Percentiles rank a stretch among this genome's conserved stretches.
Conservation (phyloP, 1,140 invertebrate genomes). For the Leptopilina boulardi region DNA sequence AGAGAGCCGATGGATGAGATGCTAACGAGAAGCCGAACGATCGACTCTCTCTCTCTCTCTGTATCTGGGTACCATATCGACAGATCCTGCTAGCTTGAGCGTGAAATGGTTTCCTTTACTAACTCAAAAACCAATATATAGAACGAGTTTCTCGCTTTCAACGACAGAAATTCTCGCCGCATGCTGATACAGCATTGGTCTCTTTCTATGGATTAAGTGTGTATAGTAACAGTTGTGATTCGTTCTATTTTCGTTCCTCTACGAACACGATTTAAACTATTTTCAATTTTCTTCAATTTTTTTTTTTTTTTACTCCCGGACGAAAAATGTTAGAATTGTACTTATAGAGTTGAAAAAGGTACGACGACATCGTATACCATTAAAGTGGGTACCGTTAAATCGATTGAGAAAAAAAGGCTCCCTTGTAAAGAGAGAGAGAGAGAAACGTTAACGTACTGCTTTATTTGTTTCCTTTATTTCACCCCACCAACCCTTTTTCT, state of each 20-base stretch:
- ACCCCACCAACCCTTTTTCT: too few species aligned
- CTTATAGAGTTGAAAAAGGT: background rate
- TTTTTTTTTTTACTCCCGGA: background rate
- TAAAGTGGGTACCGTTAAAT: slow-evolving; percentile 31
- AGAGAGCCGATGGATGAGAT: slow-evolving; percentile 5
- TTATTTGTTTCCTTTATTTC: background rate
- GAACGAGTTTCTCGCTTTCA: background rate
- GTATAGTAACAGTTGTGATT: background rate
- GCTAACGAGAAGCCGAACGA: slow-evolving; percentile 26
- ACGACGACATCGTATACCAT: background rate
- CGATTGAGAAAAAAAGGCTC: background rate
- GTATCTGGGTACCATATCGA: background rate
- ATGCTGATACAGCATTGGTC: slow-evolving; percentile 21
- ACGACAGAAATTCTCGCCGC: background rate
- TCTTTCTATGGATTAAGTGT: background rate
- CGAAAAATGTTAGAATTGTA: background rate
- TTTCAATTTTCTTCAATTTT: background rate
- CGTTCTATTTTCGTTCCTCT: background rate
- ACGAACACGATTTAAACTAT: slow-evolving; percentile 5
- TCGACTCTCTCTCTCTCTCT: too few species aligned
- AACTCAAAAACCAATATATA: slow-evolving; percentile 25
- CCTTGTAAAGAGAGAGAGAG: background rate
- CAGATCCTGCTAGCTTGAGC: slow-evolving; percentile 6
- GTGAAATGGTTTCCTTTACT: slow-evolving; percentile 28
- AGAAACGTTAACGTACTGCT: background rate